Conservation (phyloP, 2,888 invertebrate species). For the Synergus laeviventris region DNA sequence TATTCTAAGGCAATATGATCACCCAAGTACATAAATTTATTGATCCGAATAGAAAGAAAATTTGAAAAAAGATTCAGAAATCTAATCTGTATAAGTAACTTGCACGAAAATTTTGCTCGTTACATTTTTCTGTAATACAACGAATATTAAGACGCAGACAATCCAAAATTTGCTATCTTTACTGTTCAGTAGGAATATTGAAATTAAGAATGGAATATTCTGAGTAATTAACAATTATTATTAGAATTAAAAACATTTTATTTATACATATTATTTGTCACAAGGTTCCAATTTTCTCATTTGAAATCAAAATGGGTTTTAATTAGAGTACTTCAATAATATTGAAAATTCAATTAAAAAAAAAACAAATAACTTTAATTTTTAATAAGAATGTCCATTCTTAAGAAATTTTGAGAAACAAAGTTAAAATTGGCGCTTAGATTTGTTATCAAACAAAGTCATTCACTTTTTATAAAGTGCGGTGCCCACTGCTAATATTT, state of each 20-base stretch:
- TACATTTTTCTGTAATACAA: slow-evolving; percentile 33
- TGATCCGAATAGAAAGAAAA: neutral
- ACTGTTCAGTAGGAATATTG: neutral
- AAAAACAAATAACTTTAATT: neutral
- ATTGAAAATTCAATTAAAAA: neutral
- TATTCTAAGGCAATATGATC: neutral
- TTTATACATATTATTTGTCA: too few relatives aligned
- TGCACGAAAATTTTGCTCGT: slow-evolving; percentile 6
- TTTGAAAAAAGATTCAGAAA: neutral
- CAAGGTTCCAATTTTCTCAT: too few relatives aligned
- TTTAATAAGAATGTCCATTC: neutral
- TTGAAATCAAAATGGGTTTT: too few relatives aligned
- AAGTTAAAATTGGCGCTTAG: neutral
- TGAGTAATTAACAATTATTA: too few relatives aligned
- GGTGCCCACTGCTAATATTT: slow-evolving; percentile 61
- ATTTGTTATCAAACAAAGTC: slow-evolving; percentile 33
- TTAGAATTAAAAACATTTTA: too few relatives aligned
- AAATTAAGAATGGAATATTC: neutral
- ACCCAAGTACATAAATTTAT: neutral
- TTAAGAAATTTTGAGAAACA: neutral
- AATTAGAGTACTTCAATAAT: neutral
- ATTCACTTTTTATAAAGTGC: slow-evolving; percentile 67
- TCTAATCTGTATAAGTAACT: slow-evolving; percentile 12
- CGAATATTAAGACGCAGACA: slow-evolving; percentile 38
- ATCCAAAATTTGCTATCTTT: slow-evolving; percentile 10